Percentiles rank a stretch among this genome's conserved stretches.
Evolutionary conservation across 53 echinoderm and acorn worm genomes (phyloP).

Genomic region (Luidia sarsii): DNA sequence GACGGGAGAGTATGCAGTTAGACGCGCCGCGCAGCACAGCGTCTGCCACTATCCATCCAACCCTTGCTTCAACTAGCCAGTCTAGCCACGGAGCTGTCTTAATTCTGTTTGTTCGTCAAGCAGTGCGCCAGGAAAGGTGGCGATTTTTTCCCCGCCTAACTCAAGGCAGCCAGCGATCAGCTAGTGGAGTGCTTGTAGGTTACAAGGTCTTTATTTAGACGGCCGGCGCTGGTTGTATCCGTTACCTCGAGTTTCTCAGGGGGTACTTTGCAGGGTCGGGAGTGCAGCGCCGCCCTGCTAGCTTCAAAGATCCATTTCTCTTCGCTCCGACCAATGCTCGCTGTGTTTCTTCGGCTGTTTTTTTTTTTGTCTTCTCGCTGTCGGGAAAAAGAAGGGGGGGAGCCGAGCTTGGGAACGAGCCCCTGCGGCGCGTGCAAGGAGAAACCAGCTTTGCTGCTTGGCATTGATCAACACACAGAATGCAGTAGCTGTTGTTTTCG

Average conservation of each 20-base stretch:
- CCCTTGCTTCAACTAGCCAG: not conserved
- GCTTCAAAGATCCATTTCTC: not conserved
- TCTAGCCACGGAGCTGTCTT: too few species aligned
- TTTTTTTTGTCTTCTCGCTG: too few species aligned
- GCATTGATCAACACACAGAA: not conserved
- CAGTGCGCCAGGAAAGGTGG: too few species aligned
- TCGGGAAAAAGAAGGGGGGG: not conserved
- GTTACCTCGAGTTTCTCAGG: conserved; percentile 25
- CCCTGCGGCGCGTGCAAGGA: conserved; percentile 5
- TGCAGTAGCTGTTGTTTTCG: not conserved
- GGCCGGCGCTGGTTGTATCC: not conserved
- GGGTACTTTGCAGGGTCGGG: conserved; percentile 37
- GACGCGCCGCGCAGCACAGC: too few species aligned
- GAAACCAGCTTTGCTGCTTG: not conserved
- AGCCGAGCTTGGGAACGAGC: not conserved
- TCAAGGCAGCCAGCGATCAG: conserved; percentile 7
- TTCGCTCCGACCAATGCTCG: too few species aligned
- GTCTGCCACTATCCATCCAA: too few species aligned
- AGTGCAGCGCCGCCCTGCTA: not conserved
- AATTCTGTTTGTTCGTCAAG: not conserved
- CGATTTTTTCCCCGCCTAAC: too few species aligned
- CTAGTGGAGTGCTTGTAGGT: not conserved
- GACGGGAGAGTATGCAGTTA: not conserved
- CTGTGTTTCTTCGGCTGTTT: too few species aligned
- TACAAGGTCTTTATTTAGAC: conserved; percentile 12